Evolutionary conservation across 2,113 vertebrate species (phyloP).

Genomic region (Cyphomyrus discorhynchus): DNA sequence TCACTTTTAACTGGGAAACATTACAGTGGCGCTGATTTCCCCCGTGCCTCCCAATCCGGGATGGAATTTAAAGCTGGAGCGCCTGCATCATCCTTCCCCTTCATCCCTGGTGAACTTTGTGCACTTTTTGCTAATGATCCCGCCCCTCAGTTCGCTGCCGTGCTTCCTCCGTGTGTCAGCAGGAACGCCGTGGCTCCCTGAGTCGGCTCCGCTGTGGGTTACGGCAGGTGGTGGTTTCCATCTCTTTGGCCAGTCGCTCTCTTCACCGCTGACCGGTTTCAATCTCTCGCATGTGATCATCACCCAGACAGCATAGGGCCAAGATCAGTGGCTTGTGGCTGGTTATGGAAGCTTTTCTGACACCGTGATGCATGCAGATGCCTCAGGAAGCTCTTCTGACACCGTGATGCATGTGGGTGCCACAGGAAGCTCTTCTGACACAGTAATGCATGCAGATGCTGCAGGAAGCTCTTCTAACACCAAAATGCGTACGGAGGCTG

Average conservation of each 20-base stretch:
- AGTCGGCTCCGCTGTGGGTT: neutral
- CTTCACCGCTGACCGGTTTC: neutral
- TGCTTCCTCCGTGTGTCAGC: neutral
- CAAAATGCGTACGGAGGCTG: too few species aligned
- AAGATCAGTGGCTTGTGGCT: neutral
- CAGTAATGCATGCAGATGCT: neutral
- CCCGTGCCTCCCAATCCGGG: slow-evolving; percentile 60
- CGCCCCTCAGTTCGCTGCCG: neutral
- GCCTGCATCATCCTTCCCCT: slow-evolving; percentile 46
- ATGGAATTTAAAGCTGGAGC: slow-evolving; percentile 53
- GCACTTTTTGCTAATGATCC: slow-evolving; percentile 58
- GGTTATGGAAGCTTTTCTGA: neutral
- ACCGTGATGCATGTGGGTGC: neutral
- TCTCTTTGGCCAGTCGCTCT: neutral
- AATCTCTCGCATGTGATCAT: neutral
- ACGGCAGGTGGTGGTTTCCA: neutral
- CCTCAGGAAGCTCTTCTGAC: neutral
- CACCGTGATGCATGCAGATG: neutral
- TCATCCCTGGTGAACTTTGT: slow-evolving; percentile 61
- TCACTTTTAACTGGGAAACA: slow-evolving; percentile 91
- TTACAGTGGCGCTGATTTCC: slow-evolving; percentile 94
- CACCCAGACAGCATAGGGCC: neutral
- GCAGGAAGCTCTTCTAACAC: neutral
- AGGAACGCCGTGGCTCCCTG: neutral
- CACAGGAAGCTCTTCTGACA: neutral